Evolutionary conservation across 2,113 vertebrate species (phyloP).

Genomic region (Stegostoma tigrinum): DNA sequence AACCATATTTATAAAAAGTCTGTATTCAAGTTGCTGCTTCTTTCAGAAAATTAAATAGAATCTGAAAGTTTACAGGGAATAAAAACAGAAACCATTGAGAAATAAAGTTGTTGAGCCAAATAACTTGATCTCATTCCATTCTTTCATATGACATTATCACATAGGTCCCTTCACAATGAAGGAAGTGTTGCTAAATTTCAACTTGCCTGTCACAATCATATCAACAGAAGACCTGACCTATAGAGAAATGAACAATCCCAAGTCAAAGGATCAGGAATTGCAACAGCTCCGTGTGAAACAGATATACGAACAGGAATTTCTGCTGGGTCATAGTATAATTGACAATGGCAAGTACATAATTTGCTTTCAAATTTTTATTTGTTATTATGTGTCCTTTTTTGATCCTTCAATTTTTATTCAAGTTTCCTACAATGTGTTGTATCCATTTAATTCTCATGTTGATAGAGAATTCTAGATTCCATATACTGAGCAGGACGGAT

Average conservation of each 20-base stretch:
- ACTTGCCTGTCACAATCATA: constrained; percentile 36
- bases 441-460: not conserved
- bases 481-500: not conserved
- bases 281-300: constrained; percentile 34
- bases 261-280: constrained; percentile 28
- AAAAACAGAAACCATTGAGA: not conserved
- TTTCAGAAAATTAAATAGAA: not conserved
- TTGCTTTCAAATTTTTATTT: not conserved
- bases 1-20: not conserved
- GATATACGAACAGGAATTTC: constrained; percentile 39
- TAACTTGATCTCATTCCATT: not conserved
- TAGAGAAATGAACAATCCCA: constrained; percentile 35
- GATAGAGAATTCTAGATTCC: not conserved
- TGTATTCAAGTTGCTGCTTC: not conserved
- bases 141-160: not conserved
- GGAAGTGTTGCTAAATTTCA: constrained; percentile 33
- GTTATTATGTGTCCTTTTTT: not conserved
- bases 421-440: not conserved
- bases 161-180: constrained; percentile 21
- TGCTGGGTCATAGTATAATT: constrained; percentile 40
- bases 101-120: not conserved
- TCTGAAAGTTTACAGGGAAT: not conserved
- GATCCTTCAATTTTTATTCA: not conserved
- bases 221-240: constrained; percentile 7
- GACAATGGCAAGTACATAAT: constrained; percentile 36